Conservation (phyloP, 2,888 invertebrate genomes). For the Scaeva pyrastri region DNA sequence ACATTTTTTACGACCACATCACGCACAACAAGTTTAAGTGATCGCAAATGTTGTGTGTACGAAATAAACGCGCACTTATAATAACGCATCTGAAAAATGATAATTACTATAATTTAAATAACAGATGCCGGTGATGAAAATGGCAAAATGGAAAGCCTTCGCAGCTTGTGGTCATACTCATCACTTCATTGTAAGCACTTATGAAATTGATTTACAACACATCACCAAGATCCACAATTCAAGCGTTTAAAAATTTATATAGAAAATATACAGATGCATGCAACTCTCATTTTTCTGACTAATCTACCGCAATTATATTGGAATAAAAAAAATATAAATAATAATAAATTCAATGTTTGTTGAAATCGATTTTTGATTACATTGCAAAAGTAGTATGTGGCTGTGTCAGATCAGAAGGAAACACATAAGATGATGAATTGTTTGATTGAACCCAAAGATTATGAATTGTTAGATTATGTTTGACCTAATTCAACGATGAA, state of each 20-base stretch:
- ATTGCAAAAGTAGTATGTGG: neutral
- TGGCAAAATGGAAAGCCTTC: conserved; percentile 55
- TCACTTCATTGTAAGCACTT: conserved; percentile 56
- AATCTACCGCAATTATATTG: conserved; percentile 49
- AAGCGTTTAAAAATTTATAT: neutral
- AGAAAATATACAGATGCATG: conserved; percentile 7
- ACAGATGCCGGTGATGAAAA: conserved; percentile 65
- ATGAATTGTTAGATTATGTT: conserved; percentile 4
- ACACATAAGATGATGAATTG: neutral
- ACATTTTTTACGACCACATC: conserved; percentile 17
- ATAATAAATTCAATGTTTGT: conserved; percentile 12
- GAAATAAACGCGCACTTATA: too few relatives aligned
- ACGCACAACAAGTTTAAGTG: conserved; percentile 29
- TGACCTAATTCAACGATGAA: conserved; percentile 25
- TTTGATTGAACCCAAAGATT: too few relatives aligned
- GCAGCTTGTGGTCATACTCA: conserved; percentile 58
- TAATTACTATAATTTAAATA: conserved; percentile 69
- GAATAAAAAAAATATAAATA: conserved; percentile 19
- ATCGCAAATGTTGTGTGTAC: neutral
- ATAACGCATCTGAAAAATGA: conserved; percentile 17
- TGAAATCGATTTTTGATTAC: conserved; percentile 65
- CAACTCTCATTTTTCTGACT: conserved; percentile 24
- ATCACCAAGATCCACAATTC: neutral
- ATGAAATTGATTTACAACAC: conserved; percentile 54
- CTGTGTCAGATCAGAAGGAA: neutral